Base-by-base conservation (phyloP, 2,113 vertebrate species). In the Cyprinodon tularosa region DNA sequence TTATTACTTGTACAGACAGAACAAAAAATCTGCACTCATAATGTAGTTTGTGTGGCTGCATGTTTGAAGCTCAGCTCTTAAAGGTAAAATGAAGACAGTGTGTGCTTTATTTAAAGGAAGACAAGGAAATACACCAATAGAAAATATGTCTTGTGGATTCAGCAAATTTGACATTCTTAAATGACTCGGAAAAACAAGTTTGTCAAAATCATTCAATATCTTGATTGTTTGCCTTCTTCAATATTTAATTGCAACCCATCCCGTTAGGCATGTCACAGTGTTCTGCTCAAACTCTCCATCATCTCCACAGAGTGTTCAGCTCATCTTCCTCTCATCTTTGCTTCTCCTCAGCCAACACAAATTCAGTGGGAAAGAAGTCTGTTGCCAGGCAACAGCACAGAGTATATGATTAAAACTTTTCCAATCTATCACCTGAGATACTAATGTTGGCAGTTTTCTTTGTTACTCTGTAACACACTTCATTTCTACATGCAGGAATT, bases 351-450 rank as follows among this genome's bases (percentile, higher is more conserved):
- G 77, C 88, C 74, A 85, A 84, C 74, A 79, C 84, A 83, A 84
- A 80, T 88, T 90, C 80, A 72, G 83, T 42, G 15, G 87, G 64
- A 57, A 83, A 81, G 73, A 90, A 78, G 85, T 73, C 77, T 92
- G 92, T 93, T 94, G 91, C 91, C 77, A 90, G 83, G 93, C 90
- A 93, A 93, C 92, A 82, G 86, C 77, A 64, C 76, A 44, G 85
- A 86, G 85, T 87, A 80, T 87, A 88, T 93, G 92, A 93, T 92
- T 90, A 90, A 93, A 93, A 92, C 88, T 92, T 93, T 93, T 91
- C 88, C 85, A 92, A 93, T 88, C 86, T 90, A 88, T 94, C 90
- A 92, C 86, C 86, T 84, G 88, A 88, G 82, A 92, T 88, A 88
- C 82, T 83, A 88, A 90, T 81, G 86, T 81, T 80, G 81, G 74